Evolutionary conservation across 23 tunicate species (phyloP), one percentile per base, ranked within the genome.

Genomic region (Pegea sp.): DNA sequence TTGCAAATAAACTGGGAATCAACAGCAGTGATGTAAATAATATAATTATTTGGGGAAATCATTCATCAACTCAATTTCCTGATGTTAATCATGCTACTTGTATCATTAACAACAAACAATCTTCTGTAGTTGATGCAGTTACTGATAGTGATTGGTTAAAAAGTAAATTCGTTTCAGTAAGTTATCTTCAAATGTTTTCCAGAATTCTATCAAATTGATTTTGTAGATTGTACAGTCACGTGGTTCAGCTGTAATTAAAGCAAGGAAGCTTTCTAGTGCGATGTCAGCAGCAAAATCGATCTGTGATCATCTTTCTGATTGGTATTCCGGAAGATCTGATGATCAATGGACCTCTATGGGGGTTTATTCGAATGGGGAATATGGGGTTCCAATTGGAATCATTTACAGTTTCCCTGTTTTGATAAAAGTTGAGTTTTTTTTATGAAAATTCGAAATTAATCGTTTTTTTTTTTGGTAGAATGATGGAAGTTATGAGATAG

Each of bases 231-330:
- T 84, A 22, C 95, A 84, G 44, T 68, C 68, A 54, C 63, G 95
- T 21, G 98, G 98, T 30, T 90, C 75, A 1, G 98, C 98, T 1
- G 77, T 89, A 22, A 67, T 89, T 46, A 84, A 64, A 22, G 98
- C 98, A 0, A 54, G 98, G n/a, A 89, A 89, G 29, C 52, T 76
- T n/a, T 89, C 98, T 0, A 70, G 81, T 27, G 98, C 98, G 42
- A 77, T 89, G 98, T 89, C 98, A 0, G 98, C 98, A 1, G 98
- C 98, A 6, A 89, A 89, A 49, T 90, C 98, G 2, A 89, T 89
- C 28, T 68, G 98, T 48, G 98, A 89, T 44, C 98, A 89, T 32
- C 64, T 89, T 30, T 66, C 81, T 13, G 91, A 89, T 42, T 89
- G 90, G 98, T 64, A 74, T 59, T 74, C 52, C 44, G 84, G 79